Conservation (phyloP, 2,113 vertebrate species). For the Phalacrocorax aristotelis region DNA sequence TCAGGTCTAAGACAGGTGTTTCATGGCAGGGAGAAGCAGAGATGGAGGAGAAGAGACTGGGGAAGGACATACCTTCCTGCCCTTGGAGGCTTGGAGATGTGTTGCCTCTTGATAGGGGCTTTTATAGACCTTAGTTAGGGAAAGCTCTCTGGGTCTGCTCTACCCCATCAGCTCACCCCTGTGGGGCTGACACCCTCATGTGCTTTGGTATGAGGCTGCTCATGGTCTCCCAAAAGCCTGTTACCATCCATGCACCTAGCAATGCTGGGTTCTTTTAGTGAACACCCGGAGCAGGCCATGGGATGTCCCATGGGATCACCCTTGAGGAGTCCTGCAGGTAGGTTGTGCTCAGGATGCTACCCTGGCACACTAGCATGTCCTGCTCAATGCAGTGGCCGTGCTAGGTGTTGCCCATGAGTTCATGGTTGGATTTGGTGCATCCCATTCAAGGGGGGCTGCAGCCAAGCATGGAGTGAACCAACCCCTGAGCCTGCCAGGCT, state of each 20-base stretch:
- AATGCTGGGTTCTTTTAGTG: not conserved
- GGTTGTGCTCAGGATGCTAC: not conserved
- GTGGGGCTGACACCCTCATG: not conserved
- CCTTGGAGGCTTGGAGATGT: rapidly evolving
- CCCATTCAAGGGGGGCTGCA: not conserved
- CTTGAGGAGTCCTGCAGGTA: not conserved
- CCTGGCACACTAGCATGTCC: not conserved
- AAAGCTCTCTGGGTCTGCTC: not conserved
- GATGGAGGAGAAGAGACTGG: not conserved
- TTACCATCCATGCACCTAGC: not conserved
- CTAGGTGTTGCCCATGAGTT: not conserved
- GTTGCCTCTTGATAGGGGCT: not conserved
- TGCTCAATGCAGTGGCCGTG: not conserved
- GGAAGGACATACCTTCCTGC: not conserved
- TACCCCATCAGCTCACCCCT: not conserved
- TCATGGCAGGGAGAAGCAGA: not conserved
- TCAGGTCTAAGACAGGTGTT: not conserved
- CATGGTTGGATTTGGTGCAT: not conserved
- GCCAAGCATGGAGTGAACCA: not conserved
- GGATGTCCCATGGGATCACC: not conserved
- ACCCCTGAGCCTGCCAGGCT: not conserved
- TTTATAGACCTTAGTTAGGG: not conserved
- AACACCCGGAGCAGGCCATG: not conserved
- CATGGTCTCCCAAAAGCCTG: rapidly evolving
- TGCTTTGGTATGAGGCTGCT: not conserved